A percentile compares a stretch with the other conserved stretches of the same genome.
Conservation (phyloP, 2,797 vertebrate genomes). For the Danio kyathit region DNA sequence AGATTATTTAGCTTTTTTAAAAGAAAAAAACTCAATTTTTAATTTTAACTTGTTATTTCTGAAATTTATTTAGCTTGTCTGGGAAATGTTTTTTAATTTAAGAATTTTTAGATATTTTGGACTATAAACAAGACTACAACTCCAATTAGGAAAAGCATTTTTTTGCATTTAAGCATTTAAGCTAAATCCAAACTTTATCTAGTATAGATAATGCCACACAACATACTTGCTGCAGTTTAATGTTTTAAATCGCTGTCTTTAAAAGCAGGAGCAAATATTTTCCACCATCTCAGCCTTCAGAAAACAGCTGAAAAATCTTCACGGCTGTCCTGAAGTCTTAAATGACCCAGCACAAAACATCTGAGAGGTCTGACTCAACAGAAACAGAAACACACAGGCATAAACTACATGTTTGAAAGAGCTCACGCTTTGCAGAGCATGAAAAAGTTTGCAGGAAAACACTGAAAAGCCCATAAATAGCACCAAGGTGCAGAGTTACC, state of each 20-base stretch:
- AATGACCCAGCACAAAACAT: conserved; percentile 19
- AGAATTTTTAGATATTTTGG: no score
- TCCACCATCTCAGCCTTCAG: not conserved
- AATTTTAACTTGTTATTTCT: no score
- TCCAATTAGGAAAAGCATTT: no score
- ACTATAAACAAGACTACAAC: no score
- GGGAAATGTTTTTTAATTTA: no score
- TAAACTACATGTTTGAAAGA: not conserved
- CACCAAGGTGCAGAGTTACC: not conserved
- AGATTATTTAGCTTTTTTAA: no score
- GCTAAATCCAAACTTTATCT: no score
- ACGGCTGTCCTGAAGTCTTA: conserved; percentile 12
- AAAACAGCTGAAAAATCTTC: not conserved
- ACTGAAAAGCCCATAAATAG: not conserved
- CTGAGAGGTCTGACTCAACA: not conserved
- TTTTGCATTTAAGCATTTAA: no score
- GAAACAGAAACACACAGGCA: not conserved
- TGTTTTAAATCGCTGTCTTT: not conserved
- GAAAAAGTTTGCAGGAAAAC: conserved; percentile 21
- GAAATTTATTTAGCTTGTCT: no score
- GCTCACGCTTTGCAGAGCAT: not conserved
- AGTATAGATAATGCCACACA: no score
- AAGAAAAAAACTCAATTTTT: no score
- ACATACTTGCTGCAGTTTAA: not conserved
- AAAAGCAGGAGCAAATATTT: not conserved